Percentiles rank a stretch among this genome's conserved stretches.
Evolutionary conservation across 1,140 invertebrate genomes (phyloP).

Genomic region (Elymnias hypermnestra): DNA sequence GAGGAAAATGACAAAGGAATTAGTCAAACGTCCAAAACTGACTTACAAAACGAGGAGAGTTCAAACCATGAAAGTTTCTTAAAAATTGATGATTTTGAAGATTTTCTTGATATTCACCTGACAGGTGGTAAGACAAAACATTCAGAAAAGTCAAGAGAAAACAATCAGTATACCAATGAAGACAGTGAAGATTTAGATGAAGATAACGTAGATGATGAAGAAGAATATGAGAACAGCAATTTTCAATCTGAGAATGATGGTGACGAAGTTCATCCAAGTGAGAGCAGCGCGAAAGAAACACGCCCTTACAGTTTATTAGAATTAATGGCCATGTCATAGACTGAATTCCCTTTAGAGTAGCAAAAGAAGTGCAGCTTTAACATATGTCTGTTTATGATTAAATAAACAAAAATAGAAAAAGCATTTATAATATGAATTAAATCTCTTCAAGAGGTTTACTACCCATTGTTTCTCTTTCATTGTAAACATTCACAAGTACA

Average conservation of each 20-base stretch:
- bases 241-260: conserved; percentile 17
- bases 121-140: conserved; percentile 24
- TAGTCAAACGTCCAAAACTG: conserved; percentile 19
- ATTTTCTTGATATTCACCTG: conserved; percentile 32
- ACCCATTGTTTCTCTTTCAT: conserved; percentile 30
- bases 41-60: conserved; percentile 37
- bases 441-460: no score
- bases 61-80: conserved; percentile 39
- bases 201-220: conserved; percentile 22
- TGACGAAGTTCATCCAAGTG: conserved; percentile 32
- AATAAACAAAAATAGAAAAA: conserved; percentile 24
- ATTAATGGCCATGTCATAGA: conserved; percentile 68
- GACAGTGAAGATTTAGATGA: conserved; percentile 19
- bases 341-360: conserved; percentile 31
- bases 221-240: conserved; percentile 18
- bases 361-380: conserved; percentile 42
- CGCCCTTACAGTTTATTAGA: conserved; percentile 53
- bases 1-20: conserved; percentile 28
- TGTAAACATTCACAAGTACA: conserved; percentile 58
- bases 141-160: conserved; percentile 30
- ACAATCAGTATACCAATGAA: conserved; percentile 24
- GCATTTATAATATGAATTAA: conserved; percentile 38
- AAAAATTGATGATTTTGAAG: conserved; percentile 45
- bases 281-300: conserved; percentile 33
- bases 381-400: conserved; percentile 16